Evolutionary conservation across 2,113 vertebrate genomes (phyloP), one percentile per base, ranked within the genome.

Genomic region (Gorsachius goisagi): DNA sequence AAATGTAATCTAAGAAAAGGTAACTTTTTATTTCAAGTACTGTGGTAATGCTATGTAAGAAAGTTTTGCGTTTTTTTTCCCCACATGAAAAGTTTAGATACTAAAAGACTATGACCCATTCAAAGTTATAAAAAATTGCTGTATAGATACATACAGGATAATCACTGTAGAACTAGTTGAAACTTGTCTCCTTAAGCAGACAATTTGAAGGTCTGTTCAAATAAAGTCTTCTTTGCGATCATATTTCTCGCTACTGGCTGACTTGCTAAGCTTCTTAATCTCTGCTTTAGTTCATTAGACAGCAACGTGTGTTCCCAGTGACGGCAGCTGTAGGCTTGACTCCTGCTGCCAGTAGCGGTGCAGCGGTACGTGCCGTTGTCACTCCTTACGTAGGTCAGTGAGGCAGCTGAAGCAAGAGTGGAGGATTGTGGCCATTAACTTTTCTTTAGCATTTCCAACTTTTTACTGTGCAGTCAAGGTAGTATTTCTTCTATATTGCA

Each of bases 321-420:
- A 53, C 85, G 64, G 45, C 60, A 92, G 91, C 66, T 50, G 63
- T 28, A 19, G 63, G 50, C 44, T 58, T 49, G 66, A 6, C 67
- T 85, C 49, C 58, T 56, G 52, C 84, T 76, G 85, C 11, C 53
- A 13, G 69, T 2, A 27, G 19, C 0, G 1, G 8, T 35, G 50
- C 35, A 8, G 21, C 13, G 6, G n/a, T 50, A 60, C 3, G 1
- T 5, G 59, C 35, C 32, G 1, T 12, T 20, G 52, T 17, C 1
- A 0, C 74, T 64, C 44, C 35, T 53, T 47, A 18, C 0, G 0
- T 4, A 12, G 41, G 37, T 5, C 28, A 85, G 75, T 6, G 45
- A 85, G 23, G 64, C 79, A 62, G 80, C 30, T 5, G 45, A 78
- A 79, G 62, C 21, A 60, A 37, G 77, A 10, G 4, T 62, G 47